These are phyloP conservation scores for Patella depressa DNA, from an alignment of 2,888 invertebrate genomes.

Conservation along the genomic window DNA sequence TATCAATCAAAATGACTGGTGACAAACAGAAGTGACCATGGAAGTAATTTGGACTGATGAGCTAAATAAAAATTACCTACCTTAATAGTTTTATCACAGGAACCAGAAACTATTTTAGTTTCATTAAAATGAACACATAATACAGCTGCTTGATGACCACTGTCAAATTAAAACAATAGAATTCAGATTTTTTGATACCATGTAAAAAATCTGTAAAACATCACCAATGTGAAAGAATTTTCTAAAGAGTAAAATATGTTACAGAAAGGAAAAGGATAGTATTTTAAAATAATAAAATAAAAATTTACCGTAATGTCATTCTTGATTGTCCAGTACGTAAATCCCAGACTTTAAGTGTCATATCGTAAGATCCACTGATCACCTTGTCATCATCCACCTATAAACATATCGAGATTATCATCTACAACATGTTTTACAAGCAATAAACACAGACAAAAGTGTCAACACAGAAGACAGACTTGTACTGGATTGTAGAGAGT, in stretches of 20 bases:
- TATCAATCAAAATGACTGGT: too few relatives aligned
- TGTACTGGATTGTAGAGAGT: too few relatives aligned
- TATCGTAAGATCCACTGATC: constrained; percentile 74
- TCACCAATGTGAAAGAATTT: neutral
- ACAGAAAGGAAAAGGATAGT: neutral
- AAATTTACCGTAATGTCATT: constrained; percentile 69
- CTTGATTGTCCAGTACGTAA: constrained; percentile 71
- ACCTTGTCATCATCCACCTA: constrained; percentile 71
- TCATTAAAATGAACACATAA: constrained; percentile 72
- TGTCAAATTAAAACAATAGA: constrained; percentile 35
- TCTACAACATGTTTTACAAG: neutral
- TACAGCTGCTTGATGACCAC: constrained; percentile 73
- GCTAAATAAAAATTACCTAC: constrained; percentile 46
- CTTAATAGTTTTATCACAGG: constrained; percentile 73
- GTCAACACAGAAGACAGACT: too few relatives aligned
- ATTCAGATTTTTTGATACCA: neutral
- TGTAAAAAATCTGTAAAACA: neutral
- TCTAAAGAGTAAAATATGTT: neutral
- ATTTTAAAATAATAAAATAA: neutral
- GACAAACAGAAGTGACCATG: neutral
- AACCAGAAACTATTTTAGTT: constrained; percentile 72
- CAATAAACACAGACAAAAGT: neutral
- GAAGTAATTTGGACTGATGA: neutral
- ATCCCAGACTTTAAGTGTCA: constrained; percentile 73
- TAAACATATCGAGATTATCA: constrained; percentile 9